Base-by-base conservation (phyloP, 1,140 invertebrate species). In the Drosophila erecta region DNA sequence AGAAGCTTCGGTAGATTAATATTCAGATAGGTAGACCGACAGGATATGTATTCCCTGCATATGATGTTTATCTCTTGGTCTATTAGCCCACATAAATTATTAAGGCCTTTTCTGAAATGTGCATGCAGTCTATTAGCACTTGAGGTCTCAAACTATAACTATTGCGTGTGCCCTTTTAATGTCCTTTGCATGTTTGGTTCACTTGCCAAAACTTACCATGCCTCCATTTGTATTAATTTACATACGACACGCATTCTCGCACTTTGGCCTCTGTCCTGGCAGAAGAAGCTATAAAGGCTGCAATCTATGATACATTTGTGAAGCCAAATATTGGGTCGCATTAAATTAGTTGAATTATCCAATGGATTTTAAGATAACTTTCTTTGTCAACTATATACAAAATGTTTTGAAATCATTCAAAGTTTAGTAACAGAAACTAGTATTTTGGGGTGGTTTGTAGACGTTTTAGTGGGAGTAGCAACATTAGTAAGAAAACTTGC, bases 101-200 rank as follows among this genome's bases (percentile, higher is more conserved):
- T 73, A 79, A 87, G 76, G 76, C 72, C 67, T 64, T 65, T 67
- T 79, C 51, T 24, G 40, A 41, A 59, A 47, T 87, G 65, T 83
- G 84, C 75, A 76, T 89, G 79, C 84, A 89, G 84, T 87, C 89
- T 87, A 87, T 84, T 84, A 87, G 67, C 84, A 87, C 84, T 87
- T 87, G 76, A 87, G 24, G 79, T 41, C 66, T 17, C n/a, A 3
- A 20, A 20, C n/a, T 54, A 43, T 4, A 70, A 57, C 62, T 79
- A 58, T 70, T 80, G 72, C 56, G 61, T 53, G 81, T 77, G 81
- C 79, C 83, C 83, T 87, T 86, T 87, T 70, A 53, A 65, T 86
- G 83, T 83, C 83, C 79, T 86, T 86, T 79, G 83, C 83, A 86
- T 87, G 83, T 86, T 58, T 44, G 44, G 41, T 38, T 30, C 67